Evolutionary conservation across 2,888 invertebrate genomes (phyloP), one percentile per base, ranked within the genome.

Genomic region (Ptilodon capucinus): DNA sequence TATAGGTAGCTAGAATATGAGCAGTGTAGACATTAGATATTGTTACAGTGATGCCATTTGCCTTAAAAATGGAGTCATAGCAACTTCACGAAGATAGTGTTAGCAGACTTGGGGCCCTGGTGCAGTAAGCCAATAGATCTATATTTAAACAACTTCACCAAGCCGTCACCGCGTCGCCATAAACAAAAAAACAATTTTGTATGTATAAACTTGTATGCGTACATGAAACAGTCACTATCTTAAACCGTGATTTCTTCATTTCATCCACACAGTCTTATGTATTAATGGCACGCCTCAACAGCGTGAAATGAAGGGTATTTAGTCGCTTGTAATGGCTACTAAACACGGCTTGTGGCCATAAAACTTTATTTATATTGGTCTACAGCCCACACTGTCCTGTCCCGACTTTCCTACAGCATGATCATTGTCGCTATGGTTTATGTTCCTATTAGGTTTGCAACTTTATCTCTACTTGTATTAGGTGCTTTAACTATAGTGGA

Each of bases 311-410:
- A 62, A 52, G 55, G 61, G 58, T 70, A 69, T 64, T n/a, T 74
- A 67, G 58, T 49, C 28, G 44, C 56, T 54, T 60, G 61, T 76
- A 71, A 75, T 67, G 54, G 66, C 51, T 51, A 49, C 60, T 75
- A 72, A 75, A 63, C 64, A 64, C 59, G 50, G 50, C 61, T 62
- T 32, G 46, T 38, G 54, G 68, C 54, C 58, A 63, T 75, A 69
- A 74, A 73, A 69, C 53, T 75, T 69, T 69, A 70, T 75, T 71
- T 66, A 68, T 60, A 69, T 64, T 64, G 48, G 56, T 48, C 43
- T 60, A 46, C 72, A 44, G 53, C 72, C 67, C 67, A 75, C 71
- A 68, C 65, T 54, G 52, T 47, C 44, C 48, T 58, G 56, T 58
- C 49, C 43, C 48, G 39, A 61, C 48, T 64, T 57, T 58, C 59